phyloP scores from a whole-genome alignment of 53 echinoderm and acorn worm genomes.

The Glandiceps talaboti region DNA sequence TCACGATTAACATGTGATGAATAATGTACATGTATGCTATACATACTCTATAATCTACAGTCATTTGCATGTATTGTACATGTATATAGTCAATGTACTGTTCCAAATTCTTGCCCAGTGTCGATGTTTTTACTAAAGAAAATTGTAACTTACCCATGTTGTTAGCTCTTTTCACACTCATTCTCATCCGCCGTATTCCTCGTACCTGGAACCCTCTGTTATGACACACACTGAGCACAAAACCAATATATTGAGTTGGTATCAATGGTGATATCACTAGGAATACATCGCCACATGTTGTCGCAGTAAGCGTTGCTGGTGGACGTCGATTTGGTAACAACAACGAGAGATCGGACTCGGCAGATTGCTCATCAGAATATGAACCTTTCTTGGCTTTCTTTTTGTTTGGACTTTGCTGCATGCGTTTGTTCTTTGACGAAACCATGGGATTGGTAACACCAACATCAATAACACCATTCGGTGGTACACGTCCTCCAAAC shows the following conservation, averaged over 20 bases:
- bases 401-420: conserved; percentile 28
- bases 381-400: conserved; percentile 43
- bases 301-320: conserved; percentile 54
- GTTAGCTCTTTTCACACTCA: conserved; percentile 50
- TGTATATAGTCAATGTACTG: too few relatives aligned
- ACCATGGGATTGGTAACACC: conserved; percentile 12
- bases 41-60: too few relatives aligned
- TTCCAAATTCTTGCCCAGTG: too few relatives aligned
- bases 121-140: too few relatives aligned
- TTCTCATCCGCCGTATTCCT: conserved; percentile 55
- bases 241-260: conserved; percentile 66
- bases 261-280: conserved; percentile 67
- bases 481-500: conserved; percentile 83
- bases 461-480: conserved; percentile 41
- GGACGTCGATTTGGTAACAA: conserved; percentile 11
- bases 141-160: conserved; percentile 51
- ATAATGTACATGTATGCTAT: too few relatives aligned
- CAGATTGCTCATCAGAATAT: background rate
- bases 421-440: conserved; percentile 5
- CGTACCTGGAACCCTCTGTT: conserved; percentile 74
- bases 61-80: too few relatives aligned
- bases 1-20: too few relatives aligned
- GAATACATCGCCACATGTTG: conserved; percentile 57
- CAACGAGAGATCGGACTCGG: background rate
- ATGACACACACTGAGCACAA: conserved; percentile 62